Evolutionary conservation across 1,140 invertebrate genomes (phyloP), one percentile per base, ranked within the genome.

Genomic region (Ceratina australensis): DNA sequence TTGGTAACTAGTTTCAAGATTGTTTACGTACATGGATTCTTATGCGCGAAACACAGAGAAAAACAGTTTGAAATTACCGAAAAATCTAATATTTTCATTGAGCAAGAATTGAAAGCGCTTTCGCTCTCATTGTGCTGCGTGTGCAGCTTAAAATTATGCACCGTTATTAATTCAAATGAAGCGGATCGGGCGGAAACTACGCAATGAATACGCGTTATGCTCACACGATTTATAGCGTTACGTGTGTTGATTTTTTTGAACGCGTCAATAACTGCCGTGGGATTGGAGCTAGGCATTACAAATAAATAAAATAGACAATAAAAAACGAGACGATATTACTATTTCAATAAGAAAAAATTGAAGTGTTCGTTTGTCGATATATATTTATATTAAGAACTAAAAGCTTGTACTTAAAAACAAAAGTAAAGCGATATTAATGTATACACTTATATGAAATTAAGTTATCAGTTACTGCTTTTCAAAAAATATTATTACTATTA

Each of bases 111-210:
- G 52, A 52, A 50, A 69, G n/a, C 47, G 7, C 2, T 20, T 28
- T 12, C 5, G n/a, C 7, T 4, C 16, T 3, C 18, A 56, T 61
- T 26, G 65, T 69, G 73, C 69, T 26, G 20, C 18, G 24, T 22
- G 10, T 12, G 15, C 16, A 26, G 4, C 22, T 22, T 18, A 56
- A 33, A 57, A 28, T 50, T 61, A 77, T 50, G 7, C 33, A 18
- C n/a, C 26, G 4, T 24, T 61, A 74, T 74, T 74, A 50, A 60
- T 60, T 68, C 24, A 49, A 76, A 76, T 20, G 65, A 42, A 76
- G 69, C 59, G n/a, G 26, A 69, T 61, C 49, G 47, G 47, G 42
- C 33, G 66, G 56, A 60, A 76, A 71, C 74, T 42, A 18, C 20
- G 22, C 18, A 26, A 75, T 68, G 54, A 68, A 22, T 24, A 47